These are phyloP conservation scores for Hirtodrosophila cameraria DNA, from an alignment of 2,888 invertebrate species.

Conservation along the genomic window DNA sequence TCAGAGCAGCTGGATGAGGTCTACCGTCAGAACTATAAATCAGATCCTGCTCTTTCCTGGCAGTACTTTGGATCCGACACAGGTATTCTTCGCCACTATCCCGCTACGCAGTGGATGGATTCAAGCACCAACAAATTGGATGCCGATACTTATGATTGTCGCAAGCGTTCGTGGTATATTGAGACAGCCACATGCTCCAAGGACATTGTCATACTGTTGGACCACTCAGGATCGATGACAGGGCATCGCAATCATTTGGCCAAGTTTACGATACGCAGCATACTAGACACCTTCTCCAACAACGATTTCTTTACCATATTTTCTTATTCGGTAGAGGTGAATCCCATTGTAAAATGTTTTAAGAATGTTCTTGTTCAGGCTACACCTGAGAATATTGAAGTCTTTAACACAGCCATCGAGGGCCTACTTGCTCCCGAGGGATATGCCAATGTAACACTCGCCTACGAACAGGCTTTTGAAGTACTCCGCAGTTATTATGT, in stretches of 20 bases:
- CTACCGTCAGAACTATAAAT: slow-evolving; percentile 93
- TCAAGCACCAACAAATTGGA: slow-evolving; percentile 81
- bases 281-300: slow-evolving; percentile 97
- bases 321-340: slow-evolving; percentile 89
- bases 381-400: slow-evolving; percentile 92
- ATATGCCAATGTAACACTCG: slow-evolving; percentile 93
- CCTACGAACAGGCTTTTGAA: slow-evolving; percentile 93
- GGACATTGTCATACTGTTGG: slow-evolving; percentile 97
- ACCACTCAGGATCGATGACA: slow-evolving; percentile 98
- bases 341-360: slow-evolving; percentile 93
- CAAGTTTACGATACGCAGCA: slow-evolving; percentile 92
- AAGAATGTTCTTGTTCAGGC: slow-evolving; percentile 93
- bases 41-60: slow-evolving; percentile 96
- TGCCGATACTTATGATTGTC: slow-evolving; percentile 94
- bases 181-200: slow-evolving; percentile 99
- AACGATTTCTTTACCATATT: slow-evolving; percentile 98
- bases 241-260: slow-evolving; percentile 92
- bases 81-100: slow-evolving; percentile 96
- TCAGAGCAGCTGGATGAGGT: slow-evolving; percentile 93
- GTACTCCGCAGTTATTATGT: slow-evolving; percentile 88
- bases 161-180: slow-evolving; percentile 97
- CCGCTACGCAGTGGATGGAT: slow-evolving; percentile 90
- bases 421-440: slow-evolving; percentile 87
- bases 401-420: slow-evolving; percentile 89
- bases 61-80: slow-evolving; percentile 98